Conservation (phyloP, 2,888 invertebrate species). For the Buathra laborator region DNA sequence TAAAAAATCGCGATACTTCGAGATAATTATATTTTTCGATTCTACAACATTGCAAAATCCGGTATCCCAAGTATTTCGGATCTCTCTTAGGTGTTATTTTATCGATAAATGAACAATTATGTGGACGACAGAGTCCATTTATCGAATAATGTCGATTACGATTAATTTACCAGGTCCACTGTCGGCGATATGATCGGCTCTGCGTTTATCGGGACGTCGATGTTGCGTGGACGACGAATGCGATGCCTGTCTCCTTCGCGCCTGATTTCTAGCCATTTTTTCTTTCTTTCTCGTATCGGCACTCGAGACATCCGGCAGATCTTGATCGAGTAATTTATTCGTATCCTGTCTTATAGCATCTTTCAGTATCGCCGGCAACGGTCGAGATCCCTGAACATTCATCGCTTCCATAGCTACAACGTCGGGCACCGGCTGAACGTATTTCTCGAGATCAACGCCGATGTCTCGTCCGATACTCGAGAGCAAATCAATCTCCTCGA, state of each 20-base stretch:
- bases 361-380: constrained; percentile 67
- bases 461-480: constrained; percentile 83
- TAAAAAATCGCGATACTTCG: not conserved
- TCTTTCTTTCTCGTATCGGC: constrained; percentile 86
- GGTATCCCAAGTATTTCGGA: not conserved
- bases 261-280: constrained; percentile 86
- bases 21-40: not conserved
- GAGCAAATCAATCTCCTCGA: constrained; percentile 83
- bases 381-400: constrained; percentile 63
- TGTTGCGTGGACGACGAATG: constrained; percentile 84
- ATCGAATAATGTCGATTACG: not conserved
- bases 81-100: not conserved
- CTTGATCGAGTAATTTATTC: constrained; percentile 80
- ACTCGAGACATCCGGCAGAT: constrained; percentile 80
- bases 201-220: constrained; percentile 80
- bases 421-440: constrained; percentile 83
- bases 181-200: constrained; percentile 74
- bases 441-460: constrained; percentile 82
- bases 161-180: constrained; percentile 74
- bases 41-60: not conserved
- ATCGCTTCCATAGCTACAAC: constrained; percentile 82
- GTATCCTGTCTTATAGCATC: constrained; percentile 77
- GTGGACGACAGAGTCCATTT: too few relatives aligned
- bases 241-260: constrained; percentile 85
- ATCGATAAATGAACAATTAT: too few relatives aligned